Percentiles rank a stretch among this genome's conserved stretches.
phyloP scores from a whole-genome alignment of 1,140 invertebrate genomes.

The Neodiprion fabricii region DNA sequence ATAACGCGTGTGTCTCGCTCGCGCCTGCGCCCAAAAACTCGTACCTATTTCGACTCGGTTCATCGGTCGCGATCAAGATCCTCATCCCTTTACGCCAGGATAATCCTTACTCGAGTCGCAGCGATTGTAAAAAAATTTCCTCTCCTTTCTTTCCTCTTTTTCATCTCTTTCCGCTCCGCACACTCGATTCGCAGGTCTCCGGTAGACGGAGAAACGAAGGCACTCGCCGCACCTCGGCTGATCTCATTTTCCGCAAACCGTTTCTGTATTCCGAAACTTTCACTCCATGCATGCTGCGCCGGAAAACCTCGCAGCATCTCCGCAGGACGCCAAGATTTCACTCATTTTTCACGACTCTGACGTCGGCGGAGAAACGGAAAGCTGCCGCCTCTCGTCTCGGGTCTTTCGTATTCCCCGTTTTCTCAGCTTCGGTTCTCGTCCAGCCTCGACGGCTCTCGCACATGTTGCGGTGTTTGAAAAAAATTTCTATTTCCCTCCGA shows the following conservation, averaged over 20 bases:
- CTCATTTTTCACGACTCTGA: conserved; percentile 3
- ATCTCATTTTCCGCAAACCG: background rate
- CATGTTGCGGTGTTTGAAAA: background rate
- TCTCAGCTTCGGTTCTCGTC: background rate
- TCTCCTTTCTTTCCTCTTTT: too few species aligned
- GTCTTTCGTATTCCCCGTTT: background rate
- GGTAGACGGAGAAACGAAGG: too few species aligned
- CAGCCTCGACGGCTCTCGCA: background rate
- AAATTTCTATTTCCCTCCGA: too few species aligned
- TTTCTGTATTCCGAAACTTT: background rate
- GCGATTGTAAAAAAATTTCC: too few species aligned
- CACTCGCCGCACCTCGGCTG: too few species aligned
- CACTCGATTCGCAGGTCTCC: too few species aligned
- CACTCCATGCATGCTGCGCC: background rate
- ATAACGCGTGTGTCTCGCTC: background rate
- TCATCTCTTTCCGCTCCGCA: too few species aligned
- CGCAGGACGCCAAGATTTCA: background rate
- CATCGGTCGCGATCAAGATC: conserved; percentile 1
- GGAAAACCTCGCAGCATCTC: too few species aligned
- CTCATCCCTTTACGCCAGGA: background rate
- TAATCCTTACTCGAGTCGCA: too few species aligned
- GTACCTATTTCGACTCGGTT: background rate
- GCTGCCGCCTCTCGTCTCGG: background rate
- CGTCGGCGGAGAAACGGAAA: background rate
- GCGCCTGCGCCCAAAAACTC: too few species aligned